phyloP scores from a whole-genome alignment of 2,797 vertebrate species.

The Spizella passerina region DNA sequence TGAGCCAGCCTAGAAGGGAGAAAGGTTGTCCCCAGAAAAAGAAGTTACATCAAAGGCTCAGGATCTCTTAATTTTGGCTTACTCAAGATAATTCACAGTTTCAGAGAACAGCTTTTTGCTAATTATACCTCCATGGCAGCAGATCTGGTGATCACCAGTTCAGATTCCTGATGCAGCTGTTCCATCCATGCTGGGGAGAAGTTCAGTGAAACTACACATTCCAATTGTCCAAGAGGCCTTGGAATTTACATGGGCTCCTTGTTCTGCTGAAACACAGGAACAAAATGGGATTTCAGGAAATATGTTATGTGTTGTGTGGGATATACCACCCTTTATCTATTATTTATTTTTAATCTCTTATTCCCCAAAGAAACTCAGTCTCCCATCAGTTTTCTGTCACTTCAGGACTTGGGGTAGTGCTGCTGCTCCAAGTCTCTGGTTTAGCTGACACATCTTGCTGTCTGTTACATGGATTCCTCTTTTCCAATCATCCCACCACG shows the following conservation, averaged over 20 bases:
- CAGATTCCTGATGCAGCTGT: not conserved
- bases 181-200: not conserved
- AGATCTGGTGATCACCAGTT: not conserved
- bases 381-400: not conserved
- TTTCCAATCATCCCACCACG: not conserved
- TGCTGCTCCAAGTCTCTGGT: not conserved
- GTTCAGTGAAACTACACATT: not conserved
- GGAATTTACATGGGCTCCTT: not conserved
- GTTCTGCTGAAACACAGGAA: not conserved
- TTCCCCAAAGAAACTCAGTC: not conserved
- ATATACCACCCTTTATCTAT: not conserved
- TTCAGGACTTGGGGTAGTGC: not conserved
- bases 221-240: not conserved
- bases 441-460: not conserved
- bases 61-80: not conserved
- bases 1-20: not conserved
- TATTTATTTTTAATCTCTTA: not conserved
- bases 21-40: conserved; percentile 22
- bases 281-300: not conserved
- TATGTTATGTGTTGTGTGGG: not conserved
- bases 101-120: conserved; percentile 6
- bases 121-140: not conserved
- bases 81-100: not conserved
- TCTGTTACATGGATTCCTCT: not conserved
- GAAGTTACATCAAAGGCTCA: conserved; percentile 23